Evolutionary conservation across 92 coral and sea anemone genomes (phyloP), one percentile per base, ranked within the genome.

Genomic region (Porites rus): DNA sequence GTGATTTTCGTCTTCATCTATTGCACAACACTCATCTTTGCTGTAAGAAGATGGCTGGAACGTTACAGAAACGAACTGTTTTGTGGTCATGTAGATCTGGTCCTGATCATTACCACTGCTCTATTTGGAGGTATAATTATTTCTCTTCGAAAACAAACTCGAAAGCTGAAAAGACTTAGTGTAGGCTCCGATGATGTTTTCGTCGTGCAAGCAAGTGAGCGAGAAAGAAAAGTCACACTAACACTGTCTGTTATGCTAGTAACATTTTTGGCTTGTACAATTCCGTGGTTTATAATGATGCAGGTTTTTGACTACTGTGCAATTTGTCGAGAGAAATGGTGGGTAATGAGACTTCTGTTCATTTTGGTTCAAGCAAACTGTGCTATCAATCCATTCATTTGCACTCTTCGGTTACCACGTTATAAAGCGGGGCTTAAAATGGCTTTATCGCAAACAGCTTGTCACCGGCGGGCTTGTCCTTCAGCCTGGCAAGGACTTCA

Each of bases 281-380:
- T 93, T 51, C 96, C 96, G 4, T 93, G 94, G 96, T 88, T 92
- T 66, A 69, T 93, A 16, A 86, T 93, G 92, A 93, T 91, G 93
- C 96, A 93, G 70, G 78, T 91, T 22, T 87, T 80, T 64, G 91
- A 91, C 3, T 80, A 91, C 38, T 91, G 94, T 58, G 25, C 65
- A 72, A 52, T 79, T 76, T 93, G 96, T 66, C 67, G 74, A 71
- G 56, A 78, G 43, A 63, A 91, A 28, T 74, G 69, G 69, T 93
- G 92, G 94, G 74, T 88, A 1, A 81, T 93, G 76, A 92, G 88
- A 54, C 81, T 88, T 10, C 60, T 85, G 13, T 93, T 93, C 69
- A 91, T 93, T 12, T 81, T 91, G 67, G 91, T 93, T 59, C 89
- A 88, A 79, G 96, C 94, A 19, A 93, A 93, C 64, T 93, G 94